phyloP scores from a whole-genome alignment of 2,113 vertebrate species.

The Leuciscus idus region DNA sequence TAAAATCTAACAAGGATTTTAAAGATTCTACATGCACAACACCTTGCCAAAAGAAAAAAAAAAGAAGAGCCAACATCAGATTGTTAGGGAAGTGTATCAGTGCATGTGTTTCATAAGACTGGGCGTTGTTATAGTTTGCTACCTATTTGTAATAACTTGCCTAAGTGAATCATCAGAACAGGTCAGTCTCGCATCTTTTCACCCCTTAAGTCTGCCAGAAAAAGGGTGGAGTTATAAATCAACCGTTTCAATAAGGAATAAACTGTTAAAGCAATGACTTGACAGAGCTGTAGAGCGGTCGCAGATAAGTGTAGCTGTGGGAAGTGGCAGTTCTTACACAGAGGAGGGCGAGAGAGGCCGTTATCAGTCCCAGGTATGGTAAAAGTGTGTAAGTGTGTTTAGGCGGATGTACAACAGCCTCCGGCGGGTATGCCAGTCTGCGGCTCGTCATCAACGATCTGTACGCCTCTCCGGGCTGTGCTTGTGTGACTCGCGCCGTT shows the following conservation, averaged over 20 bases:
- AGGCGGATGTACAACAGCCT: constrained; percentile 94
- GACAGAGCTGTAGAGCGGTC: not conserved
- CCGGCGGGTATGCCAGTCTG: constrained; percentile 81
- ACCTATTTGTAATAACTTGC: constrained; percentile 11
- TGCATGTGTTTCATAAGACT: constrained; percentile 27
- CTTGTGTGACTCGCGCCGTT: constrained; percentile 88
- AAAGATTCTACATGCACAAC: constrained; percentile 88
- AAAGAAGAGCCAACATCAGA: constrained; percentile 51
- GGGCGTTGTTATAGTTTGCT: not conserved
- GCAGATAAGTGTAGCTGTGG: constrained; percentile 47
- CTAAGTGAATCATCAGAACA: constrained; percentile 40
- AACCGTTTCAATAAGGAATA: constrained; percentile 1
- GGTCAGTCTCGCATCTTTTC: constrained; percentile 32
- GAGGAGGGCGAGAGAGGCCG: not conserved
- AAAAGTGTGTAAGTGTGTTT: constrained; percentile 59
- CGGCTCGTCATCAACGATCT: constrained; percentile 96
- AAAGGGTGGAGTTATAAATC: constrained; percentile 13
- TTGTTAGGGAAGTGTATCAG: constrained; percentile 16
- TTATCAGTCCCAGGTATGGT: constrained; percentile 35
- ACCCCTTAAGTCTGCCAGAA: constrained; percentile 33
- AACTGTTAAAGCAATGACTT: constrained; percentile 12
- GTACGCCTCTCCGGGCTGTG: constrained; percentile 86
- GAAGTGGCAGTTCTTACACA: constrained; percentile 82
- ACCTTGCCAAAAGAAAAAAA: constrained; percentile 79
- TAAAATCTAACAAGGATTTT: constrained; percentile 85